Evolutionary conservation across 2,888 invertebrate genomes (phyloP), one percentile per base, ranked within the genome.

Genomic region (Tuberolachnus salignus): DNA sequence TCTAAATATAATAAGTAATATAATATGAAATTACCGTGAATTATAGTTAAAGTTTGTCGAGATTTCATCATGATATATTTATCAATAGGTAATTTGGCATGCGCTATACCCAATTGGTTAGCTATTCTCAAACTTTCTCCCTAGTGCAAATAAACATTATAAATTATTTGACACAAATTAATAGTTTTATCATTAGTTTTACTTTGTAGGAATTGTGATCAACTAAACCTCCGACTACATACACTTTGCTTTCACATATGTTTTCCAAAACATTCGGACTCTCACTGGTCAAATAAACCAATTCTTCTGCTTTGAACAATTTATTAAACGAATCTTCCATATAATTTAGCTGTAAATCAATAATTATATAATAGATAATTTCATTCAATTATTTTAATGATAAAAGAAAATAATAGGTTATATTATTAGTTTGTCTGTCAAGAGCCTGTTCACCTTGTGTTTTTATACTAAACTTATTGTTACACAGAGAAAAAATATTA

Each of bases 201-300:
- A 91, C 94, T 89, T 98, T 98, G 83, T 97, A 93, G 83, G 92
- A 90, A 87, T 99, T 99, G 85, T 99, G 98, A 87, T 99, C 99
- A 0, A 99, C 97, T 63, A 99, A 87, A 42, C 98, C 99, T 57
- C 99, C 99, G 85, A 99, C 98, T 70, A 99, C 91, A 84, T 98
- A 99, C 64, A 92, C 89, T 84, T 92, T 92, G 81, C 91, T 89
- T 26, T 92, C 89, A 83, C 94, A 91, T 83, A 97, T 88, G 73
- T 86, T 85, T 80, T 90, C 89, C 82, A 98, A 89, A 9, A 95
- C 86, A 87, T 94, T 95, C 66, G 94, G 92, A 16, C 98, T 98
- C 86, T 99, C 98, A 86, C 97, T 95, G 6, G 94, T 93, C 82
- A 99, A 88, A 86, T 98, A 99, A 1, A 98, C 89, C 74, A 98